phyloP scores from a whole-genome alignment of 2,888 invertebrate species.

The Dryocosmus kuriphilus region DNA sequence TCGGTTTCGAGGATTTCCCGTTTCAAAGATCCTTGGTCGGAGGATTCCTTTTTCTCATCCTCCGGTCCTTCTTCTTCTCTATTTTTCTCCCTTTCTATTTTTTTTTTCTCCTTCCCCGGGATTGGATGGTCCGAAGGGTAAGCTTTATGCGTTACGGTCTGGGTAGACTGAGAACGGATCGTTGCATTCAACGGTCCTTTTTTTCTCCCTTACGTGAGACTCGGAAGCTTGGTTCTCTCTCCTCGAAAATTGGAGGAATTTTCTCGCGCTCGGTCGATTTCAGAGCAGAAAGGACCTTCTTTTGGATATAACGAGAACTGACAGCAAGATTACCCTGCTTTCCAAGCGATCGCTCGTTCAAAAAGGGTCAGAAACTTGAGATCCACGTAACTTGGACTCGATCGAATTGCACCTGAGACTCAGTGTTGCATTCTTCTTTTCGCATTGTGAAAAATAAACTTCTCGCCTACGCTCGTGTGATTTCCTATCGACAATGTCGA shows the following conservation, averaged over 20 bases:
- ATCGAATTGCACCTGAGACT: conserved; percentile 34
- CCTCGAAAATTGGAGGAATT: conserved; percentile 56
- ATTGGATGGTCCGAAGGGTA: conserved; percentile 58
- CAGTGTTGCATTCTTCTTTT: conserved; percentile 2
- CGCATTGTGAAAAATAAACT: conserved; percentile 11
- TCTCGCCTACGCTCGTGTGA: conserved; percentile 5
- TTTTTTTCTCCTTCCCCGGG: conserved; percentile 45
- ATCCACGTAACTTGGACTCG: conserved; percentile 50
- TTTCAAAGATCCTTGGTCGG: conserved; percentile 43
- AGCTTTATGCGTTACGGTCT: conserved; percentile 57
- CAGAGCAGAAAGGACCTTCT: conserved; percentile 53
- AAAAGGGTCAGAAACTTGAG: conserved; percentile 57
- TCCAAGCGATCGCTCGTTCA: conserved; percentile 53
- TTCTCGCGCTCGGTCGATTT: conserved; percentile 63
- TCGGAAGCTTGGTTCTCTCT: conserved; percentile 57
- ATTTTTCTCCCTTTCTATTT: conserved; percentile 43
- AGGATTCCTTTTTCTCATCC: conserved; percentile 50
- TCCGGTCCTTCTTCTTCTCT: conserved; percentile 32
- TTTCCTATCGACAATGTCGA: not conserved
- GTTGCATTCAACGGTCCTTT: conserved; percentile 59
- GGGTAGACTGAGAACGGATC: conserved; percentile 57
- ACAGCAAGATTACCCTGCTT: conserved; percentile 57
- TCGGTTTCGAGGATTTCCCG: conserved; percentile 54
- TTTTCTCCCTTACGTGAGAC: conserved; percentile 48
- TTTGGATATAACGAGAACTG: conserved; percentile 56